Percentiles rank a stretch among this genome's conserved stretches.
Conservation (phyloP, 1,140 invertebrate genomes). For the Diprion similis region DNA sequence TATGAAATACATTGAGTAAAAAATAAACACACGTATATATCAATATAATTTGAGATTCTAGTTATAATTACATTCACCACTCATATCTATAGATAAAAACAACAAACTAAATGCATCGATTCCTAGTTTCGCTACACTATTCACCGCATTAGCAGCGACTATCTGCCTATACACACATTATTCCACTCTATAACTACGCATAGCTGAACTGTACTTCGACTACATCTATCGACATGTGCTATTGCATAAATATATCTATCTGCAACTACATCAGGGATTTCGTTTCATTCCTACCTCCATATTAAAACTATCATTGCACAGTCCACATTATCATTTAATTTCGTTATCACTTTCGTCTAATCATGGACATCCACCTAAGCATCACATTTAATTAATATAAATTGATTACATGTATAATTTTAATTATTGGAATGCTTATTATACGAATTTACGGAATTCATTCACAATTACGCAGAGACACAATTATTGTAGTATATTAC, state of each 20-base stretch:
- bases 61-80: conserved; percentile 21
- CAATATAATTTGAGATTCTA: conserved; percentile 19
- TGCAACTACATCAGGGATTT: conserved; percentile 14
- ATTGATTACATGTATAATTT: conserved; percentile 14
- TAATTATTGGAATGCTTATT: background rate
- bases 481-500: background rate
- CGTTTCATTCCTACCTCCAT: conserved; percentile 19
- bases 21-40: conserved; percentile 49
- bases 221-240: conserved; percentile 6
- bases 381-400: conserved; percentile 42
- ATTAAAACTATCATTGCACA: background rate
- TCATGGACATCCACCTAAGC: conserved; percentile 39
- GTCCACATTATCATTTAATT: background rate
- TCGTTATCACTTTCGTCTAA: conserved; percentile 12
- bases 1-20: conserved; percentile 46
- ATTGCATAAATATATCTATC: background rate
- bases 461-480: background rate
- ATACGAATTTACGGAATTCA: conserved; percentile 3
- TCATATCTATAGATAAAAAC: conserved; percentile 18
- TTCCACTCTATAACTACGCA: background rate
- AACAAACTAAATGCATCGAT: conserved; percentile 13
- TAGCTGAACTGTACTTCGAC: conserved; percentile 10
- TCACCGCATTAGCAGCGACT: conserved; percentile 4
- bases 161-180: conserved; percentile 18
- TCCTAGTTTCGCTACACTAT: conserved; percentile 18